Evolutionary conservation across 2,113 vertebrate species (phyloP), one percentile per base, ranked within the genome.

Genomic region (Gymnarchus niloticus): DNA sequence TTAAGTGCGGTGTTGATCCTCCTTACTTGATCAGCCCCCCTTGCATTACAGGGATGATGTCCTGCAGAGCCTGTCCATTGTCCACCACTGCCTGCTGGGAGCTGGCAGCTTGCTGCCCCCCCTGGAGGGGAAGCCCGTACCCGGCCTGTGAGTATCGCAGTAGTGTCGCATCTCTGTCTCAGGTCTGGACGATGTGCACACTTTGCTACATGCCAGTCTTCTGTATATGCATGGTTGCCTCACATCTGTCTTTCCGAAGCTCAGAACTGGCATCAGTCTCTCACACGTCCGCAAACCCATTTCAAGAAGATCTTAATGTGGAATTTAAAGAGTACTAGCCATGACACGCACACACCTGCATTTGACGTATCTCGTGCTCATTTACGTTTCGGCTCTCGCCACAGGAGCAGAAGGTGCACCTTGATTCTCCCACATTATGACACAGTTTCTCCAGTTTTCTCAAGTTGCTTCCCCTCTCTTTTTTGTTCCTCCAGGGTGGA

Each of bases 21-120:
- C n/a, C 48, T 48, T 28, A 23, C 19, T 76, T 5, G 9, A 44
- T 52, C n/a, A 9, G 19, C 21, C 61, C 3, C 7, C n/a, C 23
- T 57, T 91, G 4, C 78, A 19, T 46, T 17, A 25, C 91, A 99
- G 98, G 93, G 98, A 99, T 94, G 98, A 99, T 89, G 95, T 99
- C 89, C 96, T 99, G 0, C 97, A 99, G 91, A 96, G 97, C 91
- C 94, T 99, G 88, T 94, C 96, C 85, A 96, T 99, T 56, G 93
- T 99, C 78, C 98, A 99, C 87, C 98, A 98, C 92, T 99, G 98
- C 91, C 93, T 99, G 80, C 96, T 98, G 83, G 98, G 98, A 87
- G 97, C 97, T 77, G 98, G 98, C 52, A 95, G 96, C 88, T 88
- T 99, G 91, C 92, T 99, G 88, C 97, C 97, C 84, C 95, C 97